These are phyloP conservation scores for Enteromius treurensis DNA, from an alignment of 2,797 vertebrate genomes.

Conservation along the genomic window DNA sequence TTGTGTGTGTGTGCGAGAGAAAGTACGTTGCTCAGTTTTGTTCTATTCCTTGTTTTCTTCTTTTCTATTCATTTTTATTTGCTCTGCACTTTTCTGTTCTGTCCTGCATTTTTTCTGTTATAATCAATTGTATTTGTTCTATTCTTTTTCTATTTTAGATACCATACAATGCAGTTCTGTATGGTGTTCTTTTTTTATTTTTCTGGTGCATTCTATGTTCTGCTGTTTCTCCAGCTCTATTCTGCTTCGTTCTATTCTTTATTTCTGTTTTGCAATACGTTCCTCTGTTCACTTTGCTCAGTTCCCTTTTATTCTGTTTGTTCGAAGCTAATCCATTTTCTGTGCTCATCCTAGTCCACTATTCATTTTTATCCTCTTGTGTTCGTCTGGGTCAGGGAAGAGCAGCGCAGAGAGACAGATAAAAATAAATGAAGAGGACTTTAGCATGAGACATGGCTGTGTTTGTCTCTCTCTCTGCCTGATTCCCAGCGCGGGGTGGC, in stretches of 20 bases:
- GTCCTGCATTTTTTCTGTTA: neutral
- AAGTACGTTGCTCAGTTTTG: too few relatives aligned
- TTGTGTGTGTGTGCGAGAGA: too few relatives aligned
- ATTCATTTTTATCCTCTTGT: neutral
- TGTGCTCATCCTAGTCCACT: neutral
- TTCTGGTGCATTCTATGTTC: neutral
- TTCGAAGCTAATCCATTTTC: neutral
- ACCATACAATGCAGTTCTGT: neutral
- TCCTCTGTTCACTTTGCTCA: neutral
- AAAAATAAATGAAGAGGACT: conserved; percentile 17
- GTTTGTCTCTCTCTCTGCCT: conserved; percentile 25
- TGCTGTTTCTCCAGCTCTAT: neutral
- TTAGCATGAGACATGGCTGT: conserved; percentile 2
- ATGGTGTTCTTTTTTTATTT: neutral
- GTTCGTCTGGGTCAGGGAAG: conserved; percentile 12
- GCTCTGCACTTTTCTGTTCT: neutral
- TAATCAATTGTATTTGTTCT: neutral
- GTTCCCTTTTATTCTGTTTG: neutral
- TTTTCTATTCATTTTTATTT: neutral
- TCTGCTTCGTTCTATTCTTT: neutral
- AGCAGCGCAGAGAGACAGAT: conserved; percentile 16
- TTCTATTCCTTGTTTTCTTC: neutral
- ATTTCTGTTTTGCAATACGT: neutral
- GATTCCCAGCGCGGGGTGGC: conserved; percentile 85
- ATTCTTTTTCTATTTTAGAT: too few relatives aligned